Conservation (phyloP, 2,113 vertebrate genomes). For the Channa maculata region DNA sequence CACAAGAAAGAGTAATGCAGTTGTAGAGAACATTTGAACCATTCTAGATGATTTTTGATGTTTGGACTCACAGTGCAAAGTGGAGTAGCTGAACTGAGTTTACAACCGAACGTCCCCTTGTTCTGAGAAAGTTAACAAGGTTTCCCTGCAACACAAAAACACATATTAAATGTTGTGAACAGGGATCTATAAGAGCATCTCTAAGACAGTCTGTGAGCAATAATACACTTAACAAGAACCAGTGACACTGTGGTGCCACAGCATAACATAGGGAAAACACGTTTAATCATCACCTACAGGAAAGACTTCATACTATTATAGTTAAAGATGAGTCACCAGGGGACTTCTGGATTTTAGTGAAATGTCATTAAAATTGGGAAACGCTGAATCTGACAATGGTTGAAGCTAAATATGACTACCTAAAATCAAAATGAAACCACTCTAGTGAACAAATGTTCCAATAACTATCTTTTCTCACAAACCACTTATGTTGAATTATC, state of each 20-base stretch:
- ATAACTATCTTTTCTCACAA: not conserved
- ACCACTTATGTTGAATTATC: too few relatives aligned
- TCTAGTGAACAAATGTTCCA: too few relatives aligned
- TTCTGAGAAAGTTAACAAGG: conserved; percentile 91
- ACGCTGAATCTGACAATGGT: too few relatives aligned
- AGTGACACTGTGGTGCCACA: not conserved
- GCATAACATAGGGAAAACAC: too few relatives aligned
- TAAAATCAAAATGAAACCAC: not conserved
- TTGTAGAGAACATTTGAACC: not conserved
- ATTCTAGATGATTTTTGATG: not conserved
- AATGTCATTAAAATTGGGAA: too few relatives aligned
- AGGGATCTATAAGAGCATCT: not conserved
- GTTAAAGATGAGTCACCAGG: too few relatives aligned
- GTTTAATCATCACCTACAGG: too few relatives aligned
- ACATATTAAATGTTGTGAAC: not conserved
- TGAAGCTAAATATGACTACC: not conserved
- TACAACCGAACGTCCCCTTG: conserved; percentile 85
- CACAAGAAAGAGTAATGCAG: not conserved
- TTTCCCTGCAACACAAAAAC: conserved; percentile 85
- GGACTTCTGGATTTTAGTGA: too few relatives aligned
- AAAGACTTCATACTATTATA: too few relatives aligned
- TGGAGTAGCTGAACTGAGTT: conserved; percentile 82
- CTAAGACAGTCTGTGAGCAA: not conserved
- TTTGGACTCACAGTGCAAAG: conserved; percentile 88
- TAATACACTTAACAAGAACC: not conserved